Evolutionary conservation across 2,113 vertebrate species (phyloP).

Genomic region (Telmatochromis sp.): DNA sequence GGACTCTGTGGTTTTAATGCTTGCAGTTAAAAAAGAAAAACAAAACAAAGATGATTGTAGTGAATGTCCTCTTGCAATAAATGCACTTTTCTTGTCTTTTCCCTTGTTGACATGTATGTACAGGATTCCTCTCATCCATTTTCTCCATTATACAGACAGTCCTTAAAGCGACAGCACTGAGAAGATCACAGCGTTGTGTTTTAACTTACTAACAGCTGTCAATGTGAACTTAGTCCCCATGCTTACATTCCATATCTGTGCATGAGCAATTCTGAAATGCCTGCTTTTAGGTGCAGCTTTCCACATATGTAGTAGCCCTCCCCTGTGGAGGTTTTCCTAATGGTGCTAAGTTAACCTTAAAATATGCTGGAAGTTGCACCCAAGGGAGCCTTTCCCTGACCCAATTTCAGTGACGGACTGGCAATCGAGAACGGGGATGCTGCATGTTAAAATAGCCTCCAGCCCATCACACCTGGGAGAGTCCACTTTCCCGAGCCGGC

Average conservation of each 20-base stretch:
- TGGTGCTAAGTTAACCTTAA: slow-evolving; percentile 58
- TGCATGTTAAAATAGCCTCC: slow-evolving; percentile 26
- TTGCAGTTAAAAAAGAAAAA: neutral
- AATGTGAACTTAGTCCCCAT: slow-evolving; percentile 37
- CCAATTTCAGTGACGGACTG: slow-evolving; percentile 7
- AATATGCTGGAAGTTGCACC: slow-evolving; percentile 21
- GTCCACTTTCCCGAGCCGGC: neutral
- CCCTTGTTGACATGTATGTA: slow-evolving; percentile 13
- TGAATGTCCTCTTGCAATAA: slow-evolving; percentile 46
- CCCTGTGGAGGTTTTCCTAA: neutral
- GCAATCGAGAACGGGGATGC: neutral
- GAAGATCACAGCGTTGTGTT: neutral
- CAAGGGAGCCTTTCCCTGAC: slow-evolving; percentile 4
- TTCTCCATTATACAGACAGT: neutral
- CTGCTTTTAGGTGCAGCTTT: neutral
- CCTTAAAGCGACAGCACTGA: neutral
- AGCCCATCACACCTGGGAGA: slow-evolving; percentile 14
- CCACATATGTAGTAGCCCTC: neutral
- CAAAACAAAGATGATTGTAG: slow-evolving; percentile 33
- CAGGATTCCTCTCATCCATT: neutral
- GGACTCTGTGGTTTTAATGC: slow-evolving; percentile 18
- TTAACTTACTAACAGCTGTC: slow-evolving; percentile 10
- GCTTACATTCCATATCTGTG: slow-evolving; percentile 34
- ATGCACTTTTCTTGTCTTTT: slow-evolving; percentile 66
- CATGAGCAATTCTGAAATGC: slow-evolving; percentile 1